A percentile compares a stretch with the other conserved stretches of the same genome.
These are phyloP conservation scores for Heliornis fulica DNA, from an alignment of 2,113 vertebrate genomes.

Conservation along the genomic window DNA sequence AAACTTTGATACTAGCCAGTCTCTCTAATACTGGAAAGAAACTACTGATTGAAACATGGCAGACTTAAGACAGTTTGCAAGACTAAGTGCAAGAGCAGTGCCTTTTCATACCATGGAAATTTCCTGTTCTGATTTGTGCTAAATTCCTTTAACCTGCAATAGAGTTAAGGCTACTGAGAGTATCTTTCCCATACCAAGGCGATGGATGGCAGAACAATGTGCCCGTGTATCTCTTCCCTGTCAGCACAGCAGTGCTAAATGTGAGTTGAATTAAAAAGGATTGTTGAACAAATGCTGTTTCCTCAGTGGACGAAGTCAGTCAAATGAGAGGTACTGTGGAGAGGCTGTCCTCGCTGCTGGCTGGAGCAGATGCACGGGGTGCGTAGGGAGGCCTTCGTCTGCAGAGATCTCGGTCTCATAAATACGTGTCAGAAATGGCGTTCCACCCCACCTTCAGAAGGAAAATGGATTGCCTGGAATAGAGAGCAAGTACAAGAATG, in stretches of 20 bases:
- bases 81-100: background rate
- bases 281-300: background rate
- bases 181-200: background rate
- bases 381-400: background rate
- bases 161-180: background rate
- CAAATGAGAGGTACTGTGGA: background rate
- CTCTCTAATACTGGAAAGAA: background rate
- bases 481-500: background rate
- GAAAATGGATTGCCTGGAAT: background rate
- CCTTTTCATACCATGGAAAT: background rate
- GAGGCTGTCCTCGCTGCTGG: background rate
- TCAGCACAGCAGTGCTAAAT: background rate
- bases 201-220: background rate
- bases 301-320: background rate
- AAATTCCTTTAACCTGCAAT: background rate
- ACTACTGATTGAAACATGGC: background rate
- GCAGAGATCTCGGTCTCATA: background rate
- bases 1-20: constrained; percentile 18
- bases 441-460: background rate
- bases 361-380: background rate
- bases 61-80: background rate
- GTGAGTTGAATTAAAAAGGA: background rate
- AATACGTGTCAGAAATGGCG: background rate
- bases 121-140: background rate
- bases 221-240: background rate